These are phyloP conservation scores for Branchellion lobata DNA, from an alignment of 2,888 invertebrate genomes.

Conservation along the genomic window DNA sequence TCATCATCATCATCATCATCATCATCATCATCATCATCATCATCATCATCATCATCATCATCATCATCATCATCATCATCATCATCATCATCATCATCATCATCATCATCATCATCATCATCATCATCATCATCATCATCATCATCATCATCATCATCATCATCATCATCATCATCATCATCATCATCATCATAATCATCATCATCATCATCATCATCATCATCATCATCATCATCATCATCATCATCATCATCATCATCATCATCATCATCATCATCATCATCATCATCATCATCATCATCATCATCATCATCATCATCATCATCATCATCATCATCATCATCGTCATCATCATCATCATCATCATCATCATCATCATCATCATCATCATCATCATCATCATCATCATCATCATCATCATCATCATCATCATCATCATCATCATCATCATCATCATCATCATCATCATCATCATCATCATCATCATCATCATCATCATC, in stretches of 20 bases:
- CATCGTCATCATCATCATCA: not conserved
- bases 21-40: conserved; percentile 2
- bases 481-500: not conserved
- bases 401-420: not conserved
- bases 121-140: conserved; percentile 2
- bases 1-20: conserved; percentile 2
- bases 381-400: not conserved
- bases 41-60: conserved; percentile 2
- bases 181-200: too few relatives aligned
- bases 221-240: conserved; percentile 2
- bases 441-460: not conserved
- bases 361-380: not conserved
- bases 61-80: conserved; percentile 2
- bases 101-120: conserved; percentile 2
- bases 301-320: not conserved
- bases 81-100: not conserved
- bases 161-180: not conserved
- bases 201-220: not conserved
- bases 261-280: not conserved
- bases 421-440: conserved; percentile 5
- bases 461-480: conserved; percentile 5
- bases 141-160: conserved; percentile 2
- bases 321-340: conserved; percentile 9
- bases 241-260: not conserved
- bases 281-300: not conserved